Percentiles rank a stretch among this genome's conserved stretches.
These are phyloP conservation scores for Azemiops feae DNA, from an alignment of 2,113 vertebrate genomes.

Conservation along the genomic window DNA sequence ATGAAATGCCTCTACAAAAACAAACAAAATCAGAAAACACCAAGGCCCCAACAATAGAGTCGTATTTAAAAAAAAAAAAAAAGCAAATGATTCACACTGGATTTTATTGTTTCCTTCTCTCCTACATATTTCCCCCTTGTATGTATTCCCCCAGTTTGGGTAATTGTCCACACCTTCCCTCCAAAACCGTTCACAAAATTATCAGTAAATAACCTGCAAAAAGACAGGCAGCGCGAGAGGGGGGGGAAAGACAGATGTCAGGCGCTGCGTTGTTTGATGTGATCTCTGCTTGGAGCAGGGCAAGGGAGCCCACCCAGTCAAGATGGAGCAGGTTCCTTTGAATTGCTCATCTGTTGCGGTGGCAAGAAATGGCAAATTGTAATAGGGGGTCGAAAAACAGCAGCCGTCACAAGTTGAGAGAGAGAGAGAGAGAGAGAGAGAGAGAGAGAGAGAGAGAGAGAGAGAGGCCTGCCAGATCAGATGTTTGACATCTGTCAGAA, in stretches of 20 bases:
- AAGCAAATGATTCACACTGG: background rate
- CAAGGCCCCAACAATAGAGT: background rate
- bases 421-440: conserved; percentile 6
- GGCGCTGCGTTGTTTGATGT: background rate
- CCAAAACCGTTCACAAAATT: background rate
- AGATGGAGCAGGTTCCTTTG: background rate
- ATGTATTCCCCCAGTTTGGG: background rate
- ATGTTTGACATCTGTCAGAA: conserved; percentile 66
- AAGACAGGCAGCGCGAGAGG: background rate
- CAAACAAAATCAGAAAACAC: background rate
- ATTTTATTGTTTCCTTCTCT: background rate
- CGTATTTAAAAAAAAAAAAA: background rate
- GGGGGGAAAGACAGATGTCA: background rate
- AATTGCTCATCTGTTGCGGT: background rate
- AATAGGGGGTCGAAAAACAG: background rate
- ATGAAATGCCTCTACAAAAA: background rate
- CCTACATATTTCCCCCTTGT: background rate
- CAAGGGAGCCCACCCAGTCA: background rate
- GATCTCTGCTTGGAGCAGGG: background rate
- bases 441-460: background rate
- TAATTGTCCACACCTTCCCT: background rate
- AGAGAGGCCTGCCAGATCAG: conserved; percentile 43
- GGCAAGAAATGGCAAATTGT: background rate
- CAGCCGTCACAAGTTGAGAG: conserved; percentile 34
- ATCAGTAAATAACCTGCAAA: background rate